Percentiles rank a stretch among this genome's conserved stretches.
Evolutionary conservation across 2,113 vertebrate genomes (phyloP).

Genomic region (Datnioides undecimradiatus): DNA sequence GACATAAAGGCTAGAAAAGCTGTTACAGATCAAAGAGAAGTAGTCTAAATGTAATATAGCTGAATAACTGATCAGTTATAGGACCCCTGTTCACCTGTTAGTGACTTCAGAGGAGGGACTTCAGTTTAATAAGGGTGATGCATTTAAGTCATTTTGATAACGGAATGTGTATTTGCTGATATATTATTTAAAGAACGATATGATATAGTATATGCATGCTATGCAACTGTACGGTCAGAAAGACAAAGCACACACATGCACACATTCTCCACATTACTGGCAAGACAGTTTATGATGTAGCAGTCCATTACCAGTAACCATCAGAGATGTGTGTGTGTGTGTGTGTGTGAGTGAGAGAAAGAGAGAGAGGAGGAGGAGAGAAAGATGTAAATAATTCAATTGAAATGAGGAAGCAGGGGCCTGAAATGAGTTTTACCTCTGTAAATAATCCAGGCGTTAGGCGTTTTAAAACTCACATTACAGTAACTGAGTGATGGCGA

Average conservation of each 20-base stretch:
- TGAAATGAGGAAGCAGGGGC: conserved; percentile 19
- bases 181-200: conserved; percentile 20
- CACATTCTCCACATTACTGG: conserved; percentile 19
- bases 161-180: not conserved
- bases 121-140: too few species aligned
- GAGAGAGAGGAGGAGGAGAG: not conserved
- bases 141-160: too few species aligned
- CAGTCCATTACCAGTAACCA: conserved; percentile 19
- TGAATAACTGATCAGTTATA: too few species aligned
- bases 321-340: conserved; percentile 1
- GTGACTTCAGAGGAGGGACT: too few species aligned
- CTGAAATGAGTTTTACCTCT: conserved; percentile 31
- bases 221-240: not conserved
- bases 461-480: conserved; percentile 12
- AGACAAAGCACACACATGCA: not conserved
- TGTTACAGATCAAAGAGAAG: too few species aligned
- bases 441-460: conserved; percentile 38
- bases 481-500: conserved; percentile 33
- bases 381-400: conserved; percentile 53
- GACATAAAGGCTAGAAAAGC: too few species aligned
- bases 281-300: not conserved
- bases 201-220: not conserved
- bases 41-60: too few species aligned
- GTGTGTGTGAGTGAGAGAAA: too few species aligned
- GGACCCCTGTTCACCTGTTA: too few species aligned